Base-by-base conservation (phyloP, 2,888 invertebrate genomes). In the Limnephilus auricula region DNA sequence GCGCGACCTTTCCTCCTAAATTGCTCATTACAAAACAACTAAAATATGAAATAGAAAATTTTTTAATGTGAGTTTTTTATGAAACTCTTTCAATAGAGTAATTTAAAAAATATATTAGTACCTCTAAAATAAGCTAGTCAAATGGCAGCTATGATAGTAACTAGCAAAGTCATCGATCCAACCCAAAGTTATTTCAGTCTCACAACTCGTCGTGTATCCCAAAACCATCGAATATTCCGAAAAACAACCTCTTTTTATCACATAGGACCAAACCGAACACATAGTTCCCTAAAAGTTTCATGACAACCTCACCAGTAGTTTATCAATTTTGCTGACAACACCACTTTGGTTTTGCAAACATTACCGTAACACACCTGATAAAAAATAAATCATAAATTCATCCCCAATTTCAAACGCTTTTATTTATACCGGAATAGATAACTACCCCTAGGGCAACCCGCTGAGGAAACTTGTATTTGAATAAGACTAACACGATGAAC, bases 401-500 rank as follows among this genome's bases (percentile, higher is more conserved):
- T 65, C 25, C 25, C 65, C 25, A 65, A n/a, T 65, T 65, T 65
- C 65, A 25, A n/a, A 18, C 65, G n/a, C 65, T 65, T 65, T 65
- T 65, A 65, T 25, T 65, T 25, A 65, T 65, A n/a, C 25, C 65
- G 25, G 25, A n/a, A 25, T 65, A 65, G 65, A 65, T 25, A 65
- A 25, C 34, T 34, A 32, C 82, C 82, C 37, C 37, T 37, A 32
- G 82, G 25, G 34, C 82, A 18, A 4, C 18, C 85, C 30, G 4
- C 85, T 9, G 82, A 10, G 82, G 34, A 82, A 82, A 82, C 34
- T 82, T 82, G 34, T 88, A 78, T 88, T 50, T 88, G 32, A 88
- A 88, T 88, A 88, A 88, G 65, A 31, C 25, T 31, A 30, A 78
- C 31, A 82, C 34, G 82, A 89, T 82, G 84, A 80, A 90, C 92